Base-by-base conservation (phyloP, 1,140 invertebrate species). In the Microplitis mediator region DNA sequence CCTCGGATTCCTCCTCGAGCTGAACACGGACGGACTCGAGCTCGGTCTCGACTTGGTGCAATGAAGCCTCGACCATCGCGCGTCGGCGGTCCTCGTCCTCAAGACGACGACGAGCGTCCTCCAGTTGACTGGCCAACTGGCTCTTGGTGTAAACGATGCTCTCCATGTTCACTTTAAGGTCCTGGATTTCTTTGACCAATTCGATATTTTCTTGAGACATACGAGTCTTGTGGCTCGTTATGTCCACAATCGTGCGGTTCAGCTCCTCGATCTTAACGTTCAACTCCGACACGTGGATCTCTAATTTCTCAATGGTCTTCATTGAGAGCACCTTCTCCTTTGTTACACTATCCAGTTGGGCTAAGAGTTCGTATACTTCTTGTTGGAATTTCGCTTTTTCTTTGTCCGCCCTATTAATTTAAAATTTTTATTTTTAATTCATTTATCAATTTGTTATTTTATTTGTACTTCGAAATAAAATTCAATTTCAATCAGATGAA, bases 361-460 rank as follows among this genome's bases (percentile, higher is more conserved):
- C 91, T 81, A 98, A 90, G 74, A 98, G 90, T 88, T 98, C 97
- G 88, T 97, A 98, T 36, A 98, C 94, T 90, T 98, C 97, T 81
- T 94, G 91, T 88, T 98, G 96, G 90, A 98, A 96, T 89, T 97
- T 97, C 79, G 92, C 89, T 88, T 97, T 98, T 85, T 98, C 97
- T 86, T 98, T 98, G 86, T 98, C 96, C 83, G 62, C 50, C 14
- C 64, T 52, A 52, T 8, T 67, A 58, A 63, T 23, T 23, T 23
- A 50, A 31, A 71, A 70, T 4, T 62, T 9, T 23, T 23, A 23
- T 23, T 23, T 23, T 23, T 23, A 23, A 63, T 16, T 11, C 32
- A 71, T 52, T 64, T 63, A 32, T 8, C 4, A 71, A n/a, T 13
- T 35, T 16, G 14, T 63, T 32, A 31, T 35, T 34, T 52, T 31